These are phyloP conservation scores for Semotilus atromaculatus DNA, from an alignment of 2,797 vertebrate species.

Conservation along the genomic window DNA sequence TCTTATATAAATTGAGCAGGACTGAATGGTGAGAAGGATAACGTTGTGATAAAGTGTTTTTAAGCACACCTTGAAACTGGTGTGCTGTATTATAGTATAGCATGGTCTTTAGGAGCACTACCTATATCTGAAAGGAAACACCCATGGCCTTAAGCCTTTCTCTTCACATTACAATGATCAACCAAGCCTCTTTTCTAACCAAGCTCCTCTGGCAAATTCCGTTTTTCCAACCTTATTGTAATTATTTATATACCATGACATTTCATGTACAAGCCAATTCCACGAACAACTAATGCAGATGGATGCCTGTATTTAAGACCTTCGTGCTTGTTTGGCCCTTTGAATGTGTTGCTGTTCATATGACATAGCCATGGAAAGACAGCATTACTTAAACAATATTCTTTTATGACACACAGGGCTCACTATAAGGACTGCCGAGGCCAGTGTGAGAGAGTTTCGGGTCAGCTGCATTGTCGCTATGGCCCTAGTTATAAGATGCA, in stretches of 20 bases:
- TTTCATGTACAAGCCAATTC: background rate
- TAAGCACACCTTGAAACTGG: slow-evolving; percentile 3
- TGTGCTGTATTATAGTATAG: background rate
- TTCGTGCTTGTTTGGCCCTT: background rate
- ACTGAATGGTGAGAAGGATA: slow-evolving; percentile 1
- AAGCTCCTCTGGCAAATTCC: slow-evolving; percentile 3
- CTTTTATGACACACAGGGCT: background rate
- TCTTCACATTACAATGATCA: slow-evolving; percentile 31
- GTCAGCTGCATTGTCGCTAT: background rate
- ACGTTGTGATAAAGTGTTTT: background rate
- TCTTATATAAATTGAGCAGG: background rate
- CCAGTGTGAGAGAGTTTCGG: background rate
- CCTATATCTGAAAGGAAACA: slow-evolving; percentile 36
- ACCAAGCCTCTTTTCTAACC: slow-evolving; percentile 2
- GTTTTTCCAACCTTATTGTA: background rate
- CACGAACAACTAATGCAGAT: background rate
- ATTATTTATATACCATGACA: slow-evolving; percentile 15
- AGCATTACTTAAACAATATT: background rate
- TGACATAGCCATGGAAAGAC: slow-evolving; percentile 2
- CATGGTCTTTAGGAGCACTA: background rate
- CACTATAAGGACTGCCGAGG: background rate
- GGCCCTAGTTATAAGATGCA: background rate
- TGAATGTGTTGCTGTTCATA: slow-evolving; percentile 1
- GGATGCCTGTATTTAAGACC: background rate
- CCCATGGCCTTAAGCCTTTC: slow-evolving; percentile 19